Evolutionary conservation across 2,113 vertebrate genomes (phyloP).

Genomic region (Entomyzon cyanotis): DNA sequence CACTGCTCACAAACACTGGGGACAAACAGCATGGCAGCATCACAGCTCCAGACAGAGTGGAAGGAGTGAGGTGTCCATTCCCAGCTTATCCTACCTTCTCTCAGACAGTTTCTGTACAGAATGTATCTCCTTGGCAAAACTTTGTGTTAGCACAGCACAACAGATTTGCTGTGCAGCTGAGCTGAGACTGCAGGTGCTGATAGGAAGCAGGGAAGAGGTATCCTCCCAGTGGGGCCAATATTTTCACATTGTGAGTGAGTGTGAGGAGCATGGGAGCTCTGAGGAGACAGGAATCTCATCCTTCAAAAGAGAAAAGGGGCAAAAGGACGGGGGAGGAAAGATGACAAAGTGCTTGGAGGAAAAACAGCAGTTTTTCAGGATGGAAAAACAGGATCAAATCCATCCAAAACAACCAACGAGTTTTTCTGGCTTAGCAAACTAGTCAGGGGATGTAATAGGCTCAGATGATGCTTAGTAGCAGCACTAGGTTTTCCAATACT

Average conservation of each 20-base stretch:
- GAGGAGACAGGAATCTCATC: not conserved
- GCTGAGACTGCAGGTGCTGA: not conserved
- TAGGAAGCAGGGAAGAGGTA: not conserved
- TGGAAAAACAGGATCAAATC: not conserved
- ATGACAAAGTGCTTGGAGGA: not conserved
- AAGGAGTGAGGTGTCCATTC: not conserved
- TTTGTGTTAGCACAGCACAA: not conserved
- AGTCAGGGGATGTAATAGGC: not conserved
- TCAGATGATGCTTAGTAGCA: not conserved
- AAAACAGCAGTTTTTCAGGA: not conserved
- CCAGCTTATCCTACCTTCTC: not conserved
- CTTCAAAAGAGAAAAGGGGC: not conserved
- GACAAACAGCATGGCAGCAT: not conserved
- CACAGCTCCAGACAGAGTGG: not conserved
- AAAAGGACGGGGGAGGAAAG: not conserved
- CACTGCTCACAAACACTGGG: not conserved
- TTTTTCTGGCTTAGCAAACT: not conserved
- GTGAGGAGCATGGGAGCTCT: not conserved
- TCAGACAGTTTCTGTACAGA: not conserved
- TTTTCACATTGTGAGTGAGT: not conserved
- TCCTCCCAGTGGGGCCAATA: not conserved
- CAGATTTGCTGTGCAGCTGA: not conserved
- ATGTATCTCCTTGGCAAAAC: not conserved
- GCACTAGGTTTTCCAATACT: not conserved
- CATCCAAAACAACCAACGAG: not conserved